Percentiles rank a stretch among this genome's conserved stretches.
Evolutionary conservation across 2,113 vertebrate genomes (phyloP).

Genomic region (Erinaceus europaeus): DNA sequence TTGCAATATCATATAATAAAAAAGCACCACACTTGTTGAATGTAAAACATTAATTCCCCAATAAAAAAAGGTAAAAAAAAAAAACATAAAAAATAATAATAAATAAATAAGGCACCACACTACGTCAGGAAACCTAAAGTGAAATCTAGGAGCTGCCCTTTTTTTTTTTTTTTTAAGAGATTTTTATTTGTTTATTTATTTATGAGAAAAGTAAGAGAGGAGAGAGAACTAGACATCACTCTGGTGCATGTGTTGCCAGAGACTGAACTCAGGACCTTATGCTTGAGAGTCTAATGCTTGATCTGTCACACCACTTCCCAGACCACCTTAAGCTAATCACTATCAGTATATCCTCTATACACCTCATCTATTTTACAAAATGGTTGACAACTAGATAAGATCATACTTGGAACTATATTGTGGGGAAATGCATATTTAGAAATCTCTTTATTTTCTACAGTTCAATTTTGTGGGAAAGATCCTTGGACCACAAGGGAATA

Average conservation of each 20-base stretch:
- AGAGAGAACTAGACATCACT: no score
- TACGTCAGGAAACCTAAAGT: conserved; percentile 8
- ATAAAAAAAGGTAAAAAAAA: no score
- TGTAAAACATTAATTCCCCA: no score
- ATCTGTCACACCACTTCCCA: no score
- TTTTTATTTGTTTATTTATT: no score
- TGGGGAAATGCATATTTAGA: conserved; percentile 3
- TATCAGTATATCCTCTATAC: conserved; percentile 13
- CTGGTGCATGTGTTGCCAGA: no score
- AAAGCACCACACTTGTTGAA: no score
- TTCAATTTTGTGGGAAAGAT: conserved; percentile 99
- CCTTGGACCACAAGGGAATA: conserved; percentile 98
- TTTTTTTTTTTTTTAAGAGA: neutral
- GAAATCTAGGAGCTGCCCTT: neutral
- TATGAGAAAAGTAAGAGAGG: no score
- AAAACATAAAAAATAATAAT: no score
- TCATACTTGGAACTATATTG: neutral
- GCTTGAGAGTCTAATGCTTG: no score
- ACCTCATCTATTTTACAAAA: neutral
- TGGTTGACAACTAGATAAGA: conserved; percentile 41
- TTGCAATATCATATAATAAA: no score
- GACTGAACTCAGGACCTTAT: no score
- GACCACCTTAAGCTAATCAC: neutral
- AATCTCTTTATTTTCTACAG: conserved; percentile 77
- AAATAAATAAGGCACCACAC: neutral